Conservation (phyloP, 1,140 invertebrate genomes). For the Ctenoplectra terminalis region DNA sequence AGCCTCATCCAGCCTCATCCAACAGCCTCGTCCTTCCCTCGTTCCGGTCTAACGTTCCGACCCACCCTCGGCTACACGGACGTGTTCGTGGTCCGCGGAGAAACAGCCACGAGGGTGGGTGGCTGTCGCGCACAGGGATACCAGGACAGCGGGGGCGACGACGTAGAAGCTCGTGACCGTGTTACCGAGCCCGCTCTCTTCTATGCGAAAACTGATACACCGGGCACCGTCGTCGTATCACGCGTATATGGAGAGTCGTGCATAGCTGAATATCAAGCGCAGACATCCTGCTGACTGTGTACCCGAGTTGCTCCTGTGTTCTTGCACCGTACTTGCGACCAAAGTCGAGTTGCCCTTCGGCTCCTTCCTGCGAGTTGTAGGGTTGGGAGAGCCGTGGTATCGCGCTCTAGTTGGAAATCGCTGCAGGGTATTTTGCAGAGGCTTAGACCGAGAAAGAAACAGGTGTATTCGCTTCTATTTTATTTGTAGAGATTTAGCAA, state of each 20-base stretch:
- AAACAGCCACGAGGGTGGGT: not conserved
- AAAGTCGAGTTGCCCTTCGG: too few relatives aligned
- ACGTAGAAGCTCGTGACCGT: not conserved
- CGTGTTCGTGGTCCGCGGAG: not conserved
- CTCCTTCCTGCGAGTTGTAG: too few relatives aligned
- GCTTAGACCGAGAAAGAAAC: too few relatives aligned
- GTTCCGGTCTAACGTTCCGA: not conserved
- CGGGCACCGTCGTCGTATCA: constrained; percentile 10
- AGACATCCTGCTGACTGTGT: constrained; percentile 9
- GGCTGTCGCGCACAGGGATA: constrained; percentile 7
- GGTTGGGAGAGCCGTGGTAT: too few relatives aligned
- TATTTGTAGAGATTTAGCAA: too few relatives aligned
- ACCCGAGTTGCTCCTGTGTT: not conserved
- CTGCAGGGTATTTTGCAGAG: too few relatives aligned
- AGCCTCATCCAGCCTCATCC: too few relatives aligned
- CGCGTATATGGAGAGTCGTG: constrained; percentile 50
- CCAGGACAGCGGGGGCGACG: too few relatives aligned
- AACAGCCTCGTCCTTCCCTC: not conserved
- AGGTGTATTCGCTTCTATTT: too few relatives aligned
- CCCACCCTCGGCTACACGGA: not conserved
- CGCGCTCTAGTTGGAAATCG: too few relatives aligned
- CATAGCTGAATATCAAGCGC: constrained; percentile 52
- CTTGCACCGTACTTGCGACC: too few relatives aligned
- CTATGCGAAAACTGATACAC: not conserved
- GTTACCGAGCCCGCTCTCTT: too few relatives aligned